These are phyloP conservation scores for Channa striata DNA, from an alignment of 2,797 vertebrate genomes.

Conservation along the genomic window DNA sequence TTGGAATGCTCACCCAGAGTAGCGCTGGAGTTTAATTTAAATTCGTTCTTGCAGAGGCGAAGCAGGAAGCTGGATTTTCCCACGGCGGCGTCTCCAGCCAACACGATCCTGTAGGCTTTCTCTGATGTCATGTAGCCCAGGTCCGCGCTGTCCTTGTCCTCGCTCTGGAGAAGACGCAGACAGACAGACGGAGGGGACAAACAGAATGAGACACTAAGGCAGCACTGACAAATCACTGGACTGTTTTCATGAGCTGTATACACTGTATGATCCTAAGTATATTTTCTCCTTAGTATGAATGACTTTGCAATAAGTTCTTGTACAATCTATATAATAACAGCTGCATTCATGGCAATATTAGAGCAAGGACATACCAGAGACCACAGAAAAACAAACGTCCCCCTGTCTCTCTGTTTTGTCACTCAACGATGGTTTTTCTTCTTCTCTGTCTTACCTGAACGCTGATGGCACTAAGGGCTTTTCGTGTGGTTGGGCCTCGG, in stretches of 20 bases:
- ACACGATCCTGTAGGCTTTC: constrained; percentile 93
- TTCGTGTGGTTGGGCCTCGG: constrained; percentile 77
- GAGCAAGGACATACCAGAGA: too few relatives aligned
- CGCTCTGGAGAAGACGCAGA: constrained; percentile 72
- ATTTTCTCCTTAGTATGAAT: background rate
- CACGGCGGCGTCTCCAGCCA: constrained; percentile 95
- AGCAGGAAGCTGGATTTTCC: constrained; percentile 97
- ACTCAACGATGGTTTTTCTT: too few relatives aligned
- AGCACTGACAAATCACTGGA: background rate
- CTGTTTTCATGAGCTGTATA: too few relatives aligned
- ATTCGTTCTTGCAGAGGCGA: constrained; percentile 97
- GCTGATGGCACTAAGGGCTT: constrained; percentile 87
- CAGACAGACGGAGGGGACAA: background rate
- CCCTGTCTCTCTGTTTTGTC: background rate
- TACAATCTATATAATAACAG: background rate
- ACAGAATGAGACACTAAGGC: background rate
- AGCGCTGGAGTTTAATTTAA: constrained; percentile 88
- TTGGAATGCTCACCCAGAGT: constrained; percentile 87
- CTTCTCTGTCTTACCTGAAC: constrained; percentile 79
- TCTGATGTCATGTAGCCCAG: constrained; percentile 84
- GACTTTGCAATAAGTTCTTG: background rate
- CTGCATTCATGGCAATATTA: background rate
- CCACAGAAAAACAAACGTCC: background rate
- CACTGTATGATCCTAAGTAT: too few relatives aligned
- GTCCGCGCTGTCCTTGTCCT: constrained; percentile 66